A percentile compares a stretch with the other conserved stretches of the same genome.
phyloP scores from a whole-genome alignment of 2,113 vertebrate genomes.

The Butastur rufipennis region DNA sequence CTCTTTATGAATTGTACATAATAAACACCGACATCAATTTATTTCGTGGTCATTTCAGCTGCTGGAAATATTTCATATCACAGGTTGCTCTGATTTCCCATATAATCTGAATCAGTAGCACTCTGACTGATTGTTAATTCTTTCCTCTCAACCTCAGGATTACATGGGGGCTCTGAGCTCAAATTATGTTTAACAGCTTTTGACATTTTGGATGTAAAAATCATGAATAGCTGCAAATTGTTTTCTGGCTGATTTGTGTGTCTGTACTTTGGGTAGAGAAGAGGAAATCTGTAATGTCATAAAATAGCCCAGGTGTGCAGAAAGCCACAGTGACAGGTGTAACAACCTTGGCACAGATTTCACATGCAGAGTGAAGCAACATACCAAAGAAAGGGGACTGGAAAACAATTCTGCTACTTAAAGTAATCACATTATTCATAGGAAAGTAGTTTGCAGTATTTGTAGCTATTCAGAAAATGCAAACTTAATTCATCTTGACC shows the following conservation, averaged over 20 bases:
- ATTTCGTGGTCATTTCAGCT: slow-evolving; percentile 16
- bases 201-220: slow-evolving; percentile 32
- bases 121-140: not conserved
- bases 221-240: not conserved
- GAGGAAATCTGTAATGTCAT: not conserved
- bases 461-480: slow-evolving; percentile 27
- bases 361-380: not conserved
- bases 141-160: not conserved
- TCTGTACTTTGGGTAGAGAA: slow-evolving; percentile 15
- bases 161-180: not conserved
- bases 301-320: slow-evolving; percentile 1
- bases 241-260: slow-evolving; percentile 25
- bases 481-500: slow-evolving; percentile 28
- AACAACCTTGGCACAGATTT: not conserved
- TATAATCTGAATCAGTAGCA: not conserved
- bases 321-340: not conserved
- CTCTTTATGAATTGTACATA: not conserved
- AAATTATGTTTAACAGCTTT: slow-evolving; percentile 45
- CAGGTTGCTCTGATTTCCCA: not conserved
- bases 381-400: not conserved
- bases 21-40: not conserved
- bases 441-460: not conserved
- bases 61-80: not conserved
- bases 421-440: not conserved
- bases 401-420: not conserved